These are phyloP conservation scores for Petromus typicus DNA, from an alignment of 2,113 vertebrate genomes.

Conservation along the genomic window DNA sequence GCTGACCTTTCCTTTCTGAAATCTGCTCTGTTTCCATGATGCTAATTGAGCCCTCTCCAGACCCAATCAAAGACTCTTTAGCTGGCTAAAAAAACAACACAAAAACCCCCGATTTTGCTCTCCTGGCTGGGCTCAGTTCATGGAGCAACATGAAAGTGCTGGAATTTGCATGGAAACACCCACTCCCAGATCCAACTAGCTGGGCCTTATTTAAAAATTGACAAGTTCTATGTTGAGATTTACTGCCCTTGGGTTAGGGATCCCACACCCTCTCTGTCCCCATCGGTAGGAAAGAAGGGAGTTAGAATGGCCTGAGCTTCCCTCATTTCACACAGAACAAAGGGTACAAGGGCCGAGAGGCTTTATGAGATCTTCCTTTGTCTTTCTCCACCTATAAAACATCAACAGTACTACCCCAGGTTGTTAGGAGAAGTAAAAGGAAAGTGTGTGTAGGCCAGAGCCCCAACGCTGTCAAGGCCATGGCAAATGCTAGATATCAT, in stretches of 20 bases:
- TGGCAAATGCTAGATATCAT: neutral
- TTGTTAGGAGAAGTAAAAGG: neutral
- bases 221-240: slow-evolving; percentile 71
- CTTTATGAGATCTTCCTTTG: neutral
- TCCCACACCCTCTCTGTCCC: slow-evolving; percentile 22
- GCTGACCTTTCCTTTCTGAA: slow-evolving; percentile 82
- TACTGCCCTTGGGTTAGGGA: slow-evolving; percentile 15
- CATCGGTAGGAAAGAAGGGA: neutral
- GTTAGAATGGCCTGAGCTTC: neutral
- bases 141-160: slow-evolving; percentile 55
- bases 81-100: neutral
- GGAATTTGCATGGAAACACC: slow-evolving; percentile 65
- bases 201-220: slow-evolving; percentile 72
- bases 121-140: slow-evolving; percentile 42
- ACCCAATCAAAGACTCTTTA: slow-evolving; percentile 76
- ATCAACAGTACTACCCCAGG: neutral
- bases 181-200: slow-evolving; percentile 65
- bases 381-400: neutral
- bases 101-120: neutral
- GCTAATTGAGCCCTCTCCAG: slow-evolving; percentile 78
- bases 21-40: slow-evolving; percentile 82
- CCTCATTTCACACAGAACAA: neutral
- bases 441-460: neutral
- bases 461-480: neutral
- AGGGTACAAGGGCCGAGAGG: neutral